A percentile compares a stretch with the other conserved stretches of the same genome.
Conservation (phyloP, 1,140 invertebrate genomes). For the Lucilia sericata region DNA sequence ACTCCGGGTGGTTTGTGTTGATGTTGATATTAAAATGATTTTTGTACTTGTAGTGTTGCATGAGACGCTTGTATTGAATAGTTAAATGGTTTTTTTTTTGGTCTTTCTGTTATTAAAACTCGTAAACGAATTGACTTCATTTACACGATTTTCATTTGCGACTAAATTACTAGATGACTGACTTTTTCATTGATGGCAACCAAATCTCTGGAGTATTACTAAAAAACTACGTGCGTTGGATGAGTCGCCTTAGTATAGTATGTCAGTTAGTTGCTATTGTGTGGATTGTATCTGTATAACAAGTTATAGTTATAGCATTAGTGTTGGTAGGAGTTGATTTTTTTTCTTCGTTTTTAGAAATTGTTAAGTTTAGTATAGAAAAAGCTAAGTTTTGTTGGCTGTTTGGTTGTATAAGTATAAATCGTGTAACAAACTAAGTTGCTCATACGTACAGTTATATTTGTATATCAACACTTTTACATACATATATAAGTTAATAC, state of each 20-base stretch:
- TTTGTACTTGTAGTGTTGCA: not conserved
- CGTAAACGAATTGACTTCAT: conserved; percentile 41
- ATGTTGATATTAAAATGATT: too few relatives aligned
- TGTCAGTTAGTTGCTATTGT: not conserved
- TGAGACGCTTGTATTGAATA: not conserved
- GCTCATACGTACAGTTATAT: not conserved
- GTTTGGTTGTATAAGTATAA: not conserved
- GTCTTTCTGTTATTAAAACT: conserved; percentile 37
- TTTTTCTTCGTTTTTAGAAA: not conserved
- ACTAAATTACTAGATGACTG: conserved; percentile 37
- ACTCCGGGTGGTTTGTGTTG: not conserved
- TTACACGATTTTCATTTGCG: conserved; percentile 42
- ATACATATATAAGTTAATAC: not conserved
- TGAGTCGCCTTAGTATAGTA: not conserved
- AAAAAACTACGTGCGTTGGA: conserved; percentile 30
- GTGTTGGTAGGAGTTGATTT: not conserved
- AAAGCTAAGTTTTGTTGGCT: conserved; percentile 19
- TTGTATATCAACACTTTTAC: not conserved
- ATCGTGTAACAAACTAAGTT: not conserved
- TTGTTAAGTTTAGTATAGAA: not conserved
- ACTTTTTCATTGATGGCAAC: conserved; percentile 30
- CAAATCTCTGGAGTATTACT: conserved; percentile 16
- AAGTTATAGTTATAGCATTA: not conserved
- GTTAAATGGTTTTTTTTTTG: conserved; percentile 18
- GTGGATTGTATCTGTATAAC: not conserved